Percentiles rank a stretch among this genome's conserved stretches.
Conservation (phyloP, 2,797 vertebrate genomes). For the Gobionotothen gibberifrons region DNA sequence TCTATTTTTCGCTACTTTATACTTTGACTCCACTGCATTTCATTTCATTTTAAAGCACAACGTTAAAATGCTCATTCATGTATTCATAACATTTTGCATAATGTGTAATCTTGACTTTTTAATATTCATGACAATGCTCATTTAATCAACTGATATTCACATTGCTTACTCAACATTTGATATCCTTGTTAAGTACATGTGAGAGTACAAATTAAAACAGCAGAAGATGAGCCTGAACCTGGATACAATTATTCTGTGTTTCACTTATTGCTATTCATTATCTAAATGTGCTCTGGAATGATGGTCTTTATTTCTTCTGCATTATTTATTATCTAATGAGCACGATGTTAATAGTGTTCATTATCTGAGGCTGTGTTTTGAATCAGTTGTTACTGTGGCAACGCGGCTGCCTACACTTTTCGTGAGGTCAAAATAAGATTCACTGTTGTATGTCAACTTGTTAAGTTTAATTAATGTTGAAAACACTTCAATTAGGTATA, state of each 20-base stretch:
- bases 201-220: constrained; percentile 12
- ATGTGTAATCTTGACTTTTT: no score
- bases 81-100: no score
- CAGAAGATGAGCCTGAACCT: not conserved
- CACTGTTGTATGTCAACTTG: not conserved
- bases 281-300: constrained; percentile 23
- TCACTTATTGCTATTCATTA: constrained; percentile 26
- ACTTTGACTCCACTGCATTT: no score
- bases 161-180: not conserved
- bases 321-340: constrained; percentile 50
- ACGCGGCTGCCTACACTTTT: constrained; percentile 17
- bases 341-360: constrained; percentile 45
- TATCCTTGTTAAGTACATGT: constrained; percentile 9
- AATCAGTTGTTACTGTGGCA: constrained; percentile 24
- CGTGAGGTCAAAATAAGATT: not conserved
- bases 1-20: no score
- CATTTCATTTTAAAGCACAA: no score
- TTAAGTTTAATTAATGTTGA: no score
- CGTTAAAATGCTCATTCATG: no score
- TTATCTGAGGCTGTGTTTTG: constrained; percentile 29
- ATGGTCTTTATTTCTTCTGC: constrained; percentile 35
- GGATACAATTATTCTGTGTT: not conserved
- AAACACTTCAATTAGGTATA: not conserved
- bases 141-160: not conserved
- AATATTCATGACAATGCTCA: not conserved